Conservation (phyloP, 2,888 invertebrate genomes). For the Bruchidius siliquastri region DNA sequence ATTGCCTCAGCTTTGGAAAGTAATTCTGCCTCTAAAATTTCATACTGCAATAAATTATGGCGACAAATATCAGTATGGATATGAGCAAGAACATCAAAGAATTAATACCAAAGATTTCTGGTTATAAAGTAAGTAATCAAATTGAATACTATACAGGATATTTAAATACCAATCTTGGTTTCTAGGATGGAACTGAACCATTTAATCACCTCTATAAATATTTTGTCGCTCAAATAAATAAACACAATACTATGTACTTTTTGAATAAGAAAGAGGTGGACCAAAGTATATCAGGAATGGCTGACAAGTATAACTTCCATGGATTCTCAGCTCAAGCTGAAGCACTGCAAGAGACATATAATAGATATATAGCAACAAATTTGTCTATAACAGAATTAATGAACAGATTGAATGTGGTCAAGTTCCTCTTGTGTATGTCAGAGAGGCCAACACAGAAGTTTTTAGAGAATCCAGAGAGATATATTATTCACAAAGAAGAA, state of each 20-base stretch:
- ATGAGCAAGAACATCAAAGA: conserved; percentile 23
- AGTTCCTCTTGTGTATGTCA: conserved; percentile 40
- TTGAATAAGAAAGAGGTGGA: conserved; percentile 38
- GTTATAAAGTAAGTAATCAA: conserved; percentile 28
- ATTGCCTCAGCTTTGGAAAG: too few species aligned
- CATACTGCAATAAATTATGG: conserved; percentile 15
- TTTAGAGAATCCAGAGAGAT: conserved; percentile 30
- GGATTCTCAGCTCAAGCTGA: conserved; percentile 38
- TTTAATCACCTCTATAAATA: conserved; percentile 35
- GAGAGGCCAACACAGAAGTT: conserved; percentile 40
- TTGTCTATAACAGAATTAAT: conserved; percentile 29
- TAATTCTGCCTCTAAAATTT: too few species aligned
- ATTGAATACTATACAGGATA: conserved; percentile 14
- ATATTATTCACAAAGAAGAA: conserved; percentile 31
- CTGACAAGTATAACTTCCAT: conserved; percentile 42
- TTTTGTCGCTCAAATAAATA: conserved; percentile 29
- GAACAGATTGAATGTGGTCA: conserved; percentile 35
- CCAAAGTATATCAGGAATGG: conserved; percentile 33
- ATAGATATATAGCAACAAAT: conserved; percentile 30
- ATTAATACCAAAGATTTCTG: conserved; percentile 30
- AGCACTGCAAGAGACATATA: conserved; percentile 31
- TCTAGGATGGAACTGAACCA: conserved; percentile 31
- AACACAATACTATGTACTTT: conserved; percentile 39
- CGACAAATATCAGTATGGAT: conserved; percentile 27
- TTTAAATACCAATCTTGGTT: conserved; percentile 9